Evolutionary conservation across 2,113 vertebrate species (phyloP).

Genomic region (Coreoperca whiteheadi): DNA sequence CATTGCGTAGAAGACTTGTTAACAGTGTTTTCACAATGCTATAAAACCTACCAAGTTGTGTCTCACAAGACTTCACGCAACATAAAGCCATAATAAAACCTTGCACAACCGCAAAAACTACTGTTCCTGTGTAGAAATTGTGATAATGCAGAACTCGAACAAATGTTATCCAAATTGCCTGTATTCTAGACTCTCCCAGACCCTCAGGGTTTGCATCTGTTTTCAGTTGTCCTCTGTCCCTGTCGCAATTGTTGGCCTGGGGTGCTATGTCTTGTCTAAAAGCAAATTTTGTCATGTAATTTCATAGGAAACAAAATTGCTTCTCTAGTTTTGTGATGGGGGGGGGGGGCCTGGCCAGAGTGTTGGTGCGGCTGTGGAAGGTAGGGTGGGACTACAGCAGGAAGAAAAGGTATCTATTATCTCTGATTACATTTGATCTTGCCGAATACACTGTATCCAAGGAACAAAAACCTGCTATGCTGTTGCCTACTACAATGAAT

Average conservation of each 20-base stretch:
- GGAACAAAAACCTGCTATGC: conserved; percentile 51
- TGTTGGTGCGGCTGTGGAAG: conserved; percentile 22
- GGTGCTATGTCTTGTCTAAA: neutral
- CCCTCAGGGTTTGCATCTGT: neutral
- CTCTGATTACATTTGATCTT: conserved; percentile 59
- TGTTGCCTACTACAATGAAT: conserved; percentile 46
- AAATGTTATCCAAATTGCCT: neutral
- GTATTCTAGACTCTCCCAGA: neutral
- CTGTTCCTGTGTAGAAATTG: neutral
- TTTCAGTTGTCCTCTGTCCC: neutral
- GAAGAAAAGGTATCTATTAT: conserved; percentile 53
- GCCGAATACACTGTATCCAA: conserved; percentile 40
- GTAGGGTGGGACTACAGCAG: conserved; percentile 31
- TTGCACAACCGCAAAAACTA: neutral
- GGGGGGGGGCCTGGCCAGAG: neutral
- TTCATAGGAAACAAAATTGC: conserved; percentile 2
- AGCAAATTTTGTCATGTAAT: conserved; percentile 28
- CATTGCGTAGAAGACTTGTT: conserved; percentile 41
- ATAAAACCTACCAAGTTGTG: conserved; percentile 35
- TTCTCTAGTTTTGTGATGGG: neutral
- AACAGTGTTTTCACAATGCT: conserved; percentile 41
- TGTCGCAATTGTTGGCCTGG: neutral
- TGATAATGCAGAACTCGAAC: neutral
- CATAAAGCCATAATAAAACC: conserved; percentile 10
- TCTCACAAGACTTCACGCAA: conserved; percentile 8